Percentiles rank a stretch among this genome's conserved stretches.
phyloP scores from a whole-genome alignment of 2,113 vertebrate species.

The Phyllostomus discolor region DNA sequence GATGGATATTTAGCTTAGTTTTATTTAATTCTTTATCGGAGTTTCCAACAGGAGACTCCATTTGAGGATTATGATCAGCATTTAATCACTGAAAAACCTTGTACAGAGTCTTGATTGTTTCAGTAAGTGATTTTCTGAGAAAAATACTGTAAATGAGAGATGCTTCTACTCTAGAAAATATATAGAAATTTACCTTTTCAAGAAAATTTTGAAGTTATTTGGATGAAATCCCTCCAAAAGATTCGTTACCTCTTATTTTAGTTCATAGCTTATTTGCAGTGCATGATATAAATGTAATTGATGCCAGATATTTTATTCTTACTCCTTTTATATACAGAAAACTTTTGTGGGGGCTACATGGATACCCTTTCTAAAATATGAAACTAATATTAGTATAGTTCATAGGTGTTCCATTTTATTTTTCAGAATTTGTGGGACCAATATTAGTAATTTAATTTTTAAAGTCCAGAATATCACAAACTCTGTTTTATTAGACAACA shows the following conservation, averaged over 20 bases:
- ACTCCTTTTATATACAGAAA: background rate
- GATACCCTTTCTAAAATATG: background rate
- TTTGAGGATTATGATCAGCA: background rate
- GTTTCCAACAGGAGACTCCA: background rate
- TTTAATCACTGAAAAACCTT: background rate
- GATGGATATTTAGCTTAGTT: background rate
- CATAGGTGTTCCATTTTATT: background rate
- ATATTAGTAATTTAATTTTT: slow-evolving; percentile 8
- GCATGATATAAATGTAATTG: background rate
- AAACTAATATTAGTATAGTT: background rate
- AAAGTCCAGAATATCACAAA: background rate
- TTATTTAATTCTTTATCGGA: background rate
- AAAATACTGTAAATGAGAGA: background rate
- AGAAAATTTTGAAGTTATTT: background rate
- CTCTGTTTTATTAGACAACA: background rate
- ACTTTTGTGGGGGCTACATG: background rate
- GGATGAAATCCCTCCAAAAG: background rate
- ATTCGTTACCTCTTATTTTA: background rate
- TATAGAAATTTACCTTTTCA: background rate
- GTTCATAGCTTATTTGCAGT: background rate
- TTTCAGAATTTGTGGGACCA: background rate
- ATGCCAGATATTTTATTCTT: background rate
- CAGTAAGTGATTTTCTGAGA: background rate
- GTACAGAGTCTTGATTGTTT: background rate
- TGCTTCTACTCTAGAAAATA: background rate